Evolutionary conservation across 2,888 invertebrate genomes (phyloP), one percentile per base, ranked within the genome.

Genomic region (Thysanoteuthis rhombus): DNA sequence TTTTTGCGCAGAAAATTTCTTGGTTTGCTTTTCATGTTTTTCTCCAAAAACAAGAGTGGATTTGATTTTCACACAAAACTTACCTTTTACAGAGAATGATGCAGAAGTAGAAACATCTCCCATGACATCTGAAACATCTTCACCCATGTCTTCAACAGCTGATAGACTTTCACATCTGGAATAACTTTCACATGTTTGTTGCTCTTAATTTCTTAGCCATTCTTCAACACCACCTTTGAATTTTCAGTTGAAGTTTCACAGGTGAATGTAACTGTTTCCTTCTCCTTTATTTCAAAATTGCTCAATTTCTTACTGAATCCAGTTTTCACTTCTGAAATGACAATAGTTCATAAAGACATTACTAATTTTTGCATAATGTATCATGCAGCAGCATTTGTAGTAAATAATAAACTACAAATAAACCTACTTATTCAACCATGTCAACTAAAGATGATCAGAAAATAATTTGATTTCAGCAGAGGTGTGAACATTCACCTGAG

Each of bases 171-270:
- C 39, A 96, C 98, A 97, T 99, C 98, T 96, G 98, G 98, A 94
- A 98, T 98, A 42, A 99, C 98, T 96, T 95, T 98, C 98, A 97
- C 99, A 96, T 98, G 95, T 94, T 95, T 98, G 98, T 98, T 98
- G 91, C 98, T 98, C 96, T 98, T 98, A 16, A 99, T 97, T 97
- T 98, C 98, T 95, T 98, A 98, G 98, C 95, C 96, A 94, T 96
- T 95, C 94, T 98, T 98, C 99, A 99, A 99, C 96, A 98, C 98
- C 0, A 99, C 99, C 8, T 98, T 97, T 36, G 99, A 99, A 97
- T 99, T 99, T 91, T 99, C 99, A 99, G 32, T 99, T 99, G n/a
- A 99, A 97, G 99, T 40, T 97, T 99, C 99, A 95, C 99, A 98
- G 96, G 99, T 98, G 97, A 99, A 99, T 47, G 98, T 98, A 1